These are phyloP conservation scores for Chaetura pelagica DNA, from an alignment of 2,113 vertebrate species.

Conservation along the genomic window DNA sequence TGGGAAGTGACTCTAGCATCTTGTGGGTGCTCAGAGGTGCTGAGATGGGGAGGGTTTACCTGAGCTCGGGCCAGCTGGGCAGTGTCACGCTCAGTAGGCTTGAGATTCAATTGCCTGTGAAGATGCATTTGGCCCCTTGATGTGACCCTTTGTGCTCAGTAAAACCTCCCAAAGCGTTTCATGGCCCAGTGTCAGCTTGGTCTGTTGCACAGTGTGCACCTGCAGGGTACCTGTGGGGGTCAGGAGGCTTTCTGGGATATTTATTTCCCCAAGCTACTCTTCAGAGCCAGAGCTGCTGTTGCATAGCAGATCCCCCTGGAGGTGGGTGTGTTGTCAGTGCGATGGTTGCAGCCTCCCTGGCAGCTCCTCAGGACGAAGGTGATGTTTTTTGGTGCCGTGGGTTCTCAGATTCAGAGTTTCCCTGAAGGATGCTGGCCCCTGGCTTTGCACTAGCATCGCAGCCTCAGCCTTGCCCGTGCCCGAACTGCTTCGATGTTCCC, in stretches of 20 bases:
- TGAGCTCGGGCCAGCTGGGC: background rate
- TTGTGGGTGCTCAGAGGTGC: background rate
- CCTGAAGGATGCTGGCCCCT: background rate
- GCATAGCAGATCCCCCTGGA: rapidly evolving
- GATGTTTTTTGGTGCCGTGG: background rate
- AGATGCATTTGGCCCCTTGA: background rate
- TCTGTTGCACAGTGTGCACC: background rate
- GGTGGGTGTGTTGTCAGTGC: background rate
- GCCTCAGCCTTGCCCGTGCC: background rate
- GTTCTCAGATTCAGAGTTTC: background rate
- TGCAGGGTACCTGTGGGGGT: rapidly evolving
- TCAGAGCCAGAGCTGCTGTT: background rate
- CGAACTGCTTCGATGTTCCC: background rate
- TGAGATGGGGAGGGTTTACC: background rate
- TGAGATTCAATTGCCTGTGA: background rate
- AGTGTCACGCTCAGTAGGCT: rapidly evolving
- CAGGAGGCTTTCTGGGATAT: background rate
- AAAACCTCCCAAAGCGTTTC: background rate
- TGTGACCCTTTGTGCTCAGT: background rate
- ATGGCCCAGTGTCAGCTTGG: background rate
- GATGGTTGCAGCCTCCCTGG: background rate
- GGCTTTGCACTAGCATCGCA: background rate
- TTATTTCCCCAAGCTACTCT: background rate
- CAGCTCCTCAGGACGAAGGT: background rate
- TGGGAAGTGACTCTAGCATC: background rate